Conservation (phyloP, 2,113 vertebrate species). For the Melanostigma gelatinosum region DNA sequence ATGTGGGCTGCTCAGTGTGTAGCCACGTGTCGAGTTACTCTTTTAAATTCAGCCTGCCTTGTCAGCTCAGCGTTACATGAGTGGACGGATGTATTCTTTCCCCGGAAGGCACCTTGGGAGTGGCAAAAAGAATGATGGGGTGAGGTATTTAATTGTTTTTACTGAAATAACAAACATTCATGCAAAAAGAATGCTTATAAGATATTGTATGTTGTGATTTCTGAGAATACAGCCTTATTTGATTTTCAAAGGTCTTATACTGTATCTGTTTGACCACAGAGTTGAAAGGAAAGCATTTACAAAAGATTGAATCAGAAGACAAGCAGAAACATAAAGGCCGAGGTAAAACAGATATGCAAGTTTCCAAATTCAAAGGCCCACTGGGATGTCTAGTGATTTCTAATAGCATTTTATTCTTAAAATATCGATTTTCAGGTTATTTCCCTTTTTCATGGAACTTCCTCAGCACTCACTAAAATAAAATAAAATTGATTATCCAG, state of each 20-base stretch:
- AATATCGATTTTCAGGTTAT: background rate
- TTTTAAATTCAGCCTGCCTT: conserved; percentile 29
- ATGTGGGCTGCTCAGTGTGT: conserved; percentile 25
- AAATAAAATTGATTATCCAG: background rate
- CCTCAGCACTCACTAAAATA: background rate
- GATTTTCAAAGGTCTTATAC: background rate
- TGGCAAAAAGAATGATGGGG: background rate
- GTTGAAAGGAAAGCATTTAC: background rate
- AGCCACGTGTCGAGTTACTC: conserved; percentile 37
- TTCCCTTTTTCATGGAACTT: background rate
- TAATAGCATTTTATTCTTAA: background rate
- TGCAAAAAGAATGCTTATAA: background rate
- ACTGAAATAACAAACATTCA: background rate
- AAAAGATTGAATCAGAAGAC: background rate
- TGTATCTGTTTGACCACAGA: background rate
- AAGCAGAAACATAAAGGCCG: background rate
- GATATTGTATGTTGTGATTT: background rate
- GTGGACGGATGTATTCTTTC: background rate
- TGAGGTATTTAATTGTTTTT: background rate
- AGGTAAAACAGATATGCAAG: background rate
- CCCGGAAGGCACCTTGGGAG: background rate
- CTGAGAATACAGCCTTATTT: background rate
- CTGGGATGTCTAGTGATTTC: background rate
- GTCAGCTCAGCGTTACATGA: conserved; percentile 28
- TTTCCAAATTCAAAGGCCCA: conserved; percentile 16